A percentile compares a stretch with the other conserved stretches of the same genome.
These are phyloP conservation scores for Cephalopholis sonnerati DNA, from an alignment of 2,113 vertebrate species.

Conservation along the genomic window DNA sequence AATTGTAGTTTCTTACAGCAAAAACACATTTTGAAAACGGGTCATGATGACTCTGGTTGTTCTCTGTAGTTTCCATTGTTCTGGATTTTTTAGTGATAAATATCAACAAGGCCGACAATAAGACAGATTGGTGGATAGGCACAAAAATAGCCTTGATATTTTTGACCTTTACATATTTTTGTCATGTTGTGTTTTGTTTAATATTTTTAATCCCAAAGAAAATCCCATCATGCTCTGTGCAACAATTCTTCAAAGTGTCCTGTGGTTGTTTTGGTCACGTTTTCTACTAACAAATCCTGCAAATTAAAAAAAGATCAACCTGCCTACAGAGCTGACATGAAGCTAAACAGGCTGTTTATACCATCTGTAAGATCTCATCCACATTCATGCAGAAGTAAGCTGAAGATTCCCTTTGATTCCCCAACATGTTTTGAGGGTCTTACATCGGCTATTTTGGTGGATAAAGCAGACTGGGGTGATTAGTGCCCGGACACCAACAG, in stretches of 20 bases:
- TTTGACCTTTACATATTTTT: too few species aligned
- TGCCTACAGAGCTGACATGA: not conserved
- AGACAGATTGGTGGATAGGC: too few species aligned
- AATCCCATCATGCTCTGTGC: not conserved
- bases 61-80: too few species aligned
- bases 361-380: not conserved
- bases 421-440: slow-evolving; percentile 20
- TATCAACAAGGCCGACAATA: too few species aligned
- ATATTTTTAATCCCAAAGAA: not conserved
- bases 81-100: too few species aligned
- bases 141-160: too few species aligned
- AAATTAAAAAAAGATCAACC: not conserved
- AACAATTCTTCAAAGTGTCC: not conserved
- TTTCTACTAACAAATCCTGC: not conserved
- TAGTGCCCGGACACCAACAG: slow-evolving; percentile 29
- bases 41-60: not conserved
- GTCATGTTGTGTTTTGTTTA: too few species aligned
- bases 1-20: not conserved
- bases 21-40: not conserved
- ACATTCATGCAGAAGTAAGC: not conserved
- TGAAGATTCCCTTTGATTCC: slow-evolving; percentile 1
- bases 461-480: slow-evolving; percentile 46
- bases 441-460: slow-evolving; percentile 42
- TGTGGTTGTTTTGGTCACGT: not conserved
- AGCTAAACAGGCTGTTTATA: slow-evolving; percentile 21